A percentile compares a stretch with the other conserved stretches of the same genome.
Evolutionary conservation across 2,113 vertebrate genomes (phyloP).

Genomic region (Strigops habroptila): DNA sequence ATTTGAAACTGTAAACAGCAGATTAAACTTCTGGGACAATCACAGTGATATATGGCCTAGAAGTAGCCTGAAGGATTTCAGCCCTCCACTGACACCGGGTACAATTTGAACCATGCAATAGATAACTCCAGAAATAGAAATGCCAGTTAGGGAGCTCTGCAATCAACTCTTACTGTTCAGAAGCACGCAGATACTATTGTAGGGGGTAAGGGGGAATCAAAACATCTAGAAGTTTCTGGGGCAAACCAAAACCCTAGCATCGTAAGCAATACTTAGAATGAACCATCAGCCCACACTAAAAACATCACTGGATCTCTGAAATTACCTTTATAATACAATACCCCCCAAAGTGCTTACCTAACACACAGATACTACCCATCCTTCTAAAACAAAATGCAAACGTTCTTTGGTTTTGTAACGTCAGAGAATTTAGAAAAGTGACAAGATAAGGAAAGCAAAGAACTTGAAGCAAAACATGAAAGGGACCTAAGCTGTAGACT

Average conservation of each 20-base stretch:
- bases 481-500: background rate
- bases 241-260: background rate
- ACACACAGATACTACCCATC: background rate
- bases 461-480: background rate
- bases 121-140: background rate
- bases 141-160: background rate
- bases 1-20: background rate
- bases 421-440: background rate
- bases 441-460: background rate
- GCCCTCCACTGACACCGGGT: background rate
- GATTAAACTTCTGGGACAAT: background rate
- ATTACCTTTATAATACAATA: background rate
- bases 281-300: background rate
- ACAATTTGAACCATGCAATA: background rate
- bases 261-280: fast-evolving
- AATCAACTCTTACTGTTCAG: background rate
- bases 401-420: fast-evolving
- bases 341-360: background rate
- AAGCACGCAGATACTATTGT: background rate
- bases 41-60: background rate
- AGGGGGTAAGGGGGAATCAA: no score
- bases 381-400: background rate
- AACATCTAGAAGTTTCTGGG: background rate
- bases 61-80: background rate
- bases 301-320: fast-evolving